Conservation (phyloP, 35 echinoderm and acorn worm genomes). For the Hemicentrotus pulcherrimus region DNA sequence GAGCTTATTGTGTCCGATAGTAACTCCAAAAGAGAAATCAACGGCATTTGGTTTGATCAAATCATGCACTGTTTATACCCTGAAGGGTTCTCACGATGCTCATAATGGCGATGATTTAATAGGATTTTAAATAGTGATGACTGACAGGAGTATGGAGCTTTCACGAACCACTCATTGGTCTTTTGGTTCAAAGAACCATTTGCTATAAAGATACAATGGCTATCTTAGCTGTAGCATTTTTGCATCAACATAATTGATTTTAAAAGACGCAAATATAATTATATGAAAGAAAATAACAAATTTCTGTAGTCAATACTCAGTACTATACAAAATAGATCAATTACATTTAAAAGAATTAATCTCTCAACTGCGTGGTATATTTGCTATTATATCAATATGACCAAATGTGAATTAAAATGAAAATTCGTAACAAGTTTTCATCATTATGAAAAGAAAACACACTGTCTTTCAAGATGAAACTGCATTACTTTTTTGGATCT, state of each 20-base stretch:
- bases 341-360: too few species aligned
- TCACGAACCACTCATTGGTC: not conserved
- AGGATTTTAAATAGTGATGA: not conserved
- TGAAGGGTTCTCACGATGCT: constrained; percentile 9
- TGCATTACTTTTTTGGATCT: not conserved
- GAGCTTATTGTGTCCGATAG: not conserved
- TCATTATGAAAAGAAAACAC: too few species aligned
- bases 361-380: too few species aligned
- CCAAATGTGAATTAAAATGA: too few species aligned
- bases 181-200: not conserved
- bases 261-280: too few species aligned
- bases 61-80: not conserved
- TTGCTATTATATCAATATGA: too few species aligned
- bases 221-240: too few species aligned
- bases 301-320: too few species aligned
- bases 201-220: not conserved
- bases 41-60: not conserved
- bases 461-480: not conserved
- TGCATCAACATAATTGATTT: too few species aligned
- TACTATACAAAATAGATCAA: too few species aligned
- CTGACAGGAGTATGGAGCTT: not conserved
- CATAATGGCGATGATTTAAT: not conserved
- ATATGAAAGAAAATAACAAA: too few species aligned
- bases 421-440: too few species aligned
- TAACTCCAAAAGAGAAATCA: not conserved